phyloP scores from a whole-genome alignment of 2,797 vertebrate genomes.

The Todus mexicanus region DNA sequence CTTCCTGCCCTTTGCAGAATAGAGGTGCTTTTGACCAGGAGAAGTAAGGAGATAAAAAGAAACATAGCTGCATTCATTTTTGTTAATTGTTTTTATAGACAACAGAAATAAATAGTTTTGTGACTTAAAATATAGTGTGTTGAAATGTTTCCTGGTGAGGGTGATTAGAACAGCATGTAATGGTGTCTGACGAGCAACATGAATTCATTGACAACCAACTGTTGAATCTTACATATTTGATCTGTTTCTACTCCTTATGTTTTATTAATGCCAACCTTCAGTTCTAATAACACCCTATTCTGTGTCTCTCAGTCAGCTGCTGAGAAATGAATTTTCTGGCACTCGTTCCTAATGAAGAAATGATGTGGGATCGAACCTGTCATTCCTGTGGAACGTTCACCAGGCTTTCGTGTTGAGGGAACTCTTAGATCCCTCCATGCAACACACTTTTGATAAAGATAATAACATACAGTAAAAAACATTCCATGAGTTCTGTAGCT shows the following conservation, averaged over 20 bases:
- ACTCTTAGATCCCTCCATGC: not conserved
- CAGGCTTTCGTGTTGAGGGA: not conserved
- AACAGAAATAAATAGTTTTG: slow-evolving; percentile 27
- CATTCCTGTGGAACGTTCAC: not conserved
- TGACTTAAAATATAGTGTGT: not conserved
- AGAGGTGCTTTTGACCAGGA: not conserved
- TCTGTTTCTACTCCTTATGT: slow-evolving; percentile 11
- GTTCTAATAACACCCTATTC: not conserved
- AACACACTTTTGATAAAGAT: not conserved
- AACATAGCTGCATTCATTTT: not conserved
- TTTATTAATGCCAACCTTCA: slow-evolving; percentile 21
- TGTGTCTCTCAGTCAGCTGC: not conserved
- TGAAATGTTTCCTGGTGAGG: not conserved
- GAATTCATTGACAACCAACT: slow-evolving; percentile 20
- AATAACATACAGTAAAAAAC: not conserved
- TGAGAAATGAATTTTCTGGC: slow-evolving; percentile 15
- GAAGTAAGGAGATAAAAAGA: slow-evolving; percentile 1
- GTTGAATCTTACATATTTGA: slow-evolving; percentile 41
- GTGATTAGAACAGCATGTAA: not conserved
- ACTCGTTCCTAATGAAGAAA: not conserved
- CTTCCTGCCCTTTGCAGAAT: not conserved
- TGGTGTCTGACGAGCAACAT: not conserved
- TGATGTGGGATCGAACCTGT: not conserved
- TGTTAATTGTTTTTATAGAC: not conserved
- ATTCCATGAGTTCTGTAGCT: not conserved